Conservation (phyloP, 2,113 vertebrate genomes). For the Oncorhynchus nerka region DNA sequence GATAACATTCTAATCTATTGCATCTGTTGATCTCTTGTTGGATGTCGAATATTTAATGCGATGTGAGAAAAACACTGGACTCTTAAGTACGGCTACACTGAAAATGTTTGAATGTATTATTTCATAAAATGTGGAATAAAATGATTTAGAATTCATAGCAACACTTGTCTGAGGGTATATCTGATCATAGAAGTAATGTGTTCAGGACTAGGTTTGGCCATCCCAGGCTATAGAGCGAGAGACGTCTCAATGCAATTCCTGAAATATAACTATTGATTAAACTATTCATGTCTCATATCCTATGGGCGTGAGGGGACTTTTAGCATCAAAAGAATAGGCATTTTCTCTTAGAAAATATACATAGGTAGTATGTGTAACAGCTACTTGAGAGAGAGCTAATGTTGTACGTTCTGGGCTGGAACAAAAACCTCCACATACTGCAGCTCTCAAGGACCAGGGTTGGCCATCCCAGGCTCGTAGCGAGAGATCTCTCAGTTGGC, state of each 20-base stretch:
- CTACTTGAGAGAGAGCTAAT: background rate
- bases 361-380: background rate
- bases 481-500: conserved; percentile 62
- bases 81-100: conserved; percentile 51
- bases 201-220: background rate
- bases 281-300: no score
- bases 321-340: no score
- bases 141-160: conserved; percentile 59
- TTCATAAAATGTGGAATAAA: conserved; percentile 66
- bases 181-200: background rate
- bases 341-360: background rate
- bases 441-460: background rate
- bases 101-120: conserved; percentile 55
- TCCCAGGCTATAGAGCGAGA: background rate
- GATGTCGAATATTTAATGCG: conserved; percentile 13
- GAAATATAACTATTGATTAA: background rate
- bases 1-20: background rate
- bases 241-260: background rate
- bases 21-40: conserved; percentile 7
- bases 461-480: background rate
- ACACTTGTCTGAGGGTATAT: background rate
- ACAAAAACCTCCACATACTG: background rate
- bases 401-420: background rate
- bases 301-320: no score
- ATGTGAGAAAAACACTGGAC: conserved; percentile 33